Evolutionary conservation across 1,140 invertebrate genomes (phyloP), one percentile per base, ranked within the genome.

Genomic region (Drosophila mauritiana): DNA sequence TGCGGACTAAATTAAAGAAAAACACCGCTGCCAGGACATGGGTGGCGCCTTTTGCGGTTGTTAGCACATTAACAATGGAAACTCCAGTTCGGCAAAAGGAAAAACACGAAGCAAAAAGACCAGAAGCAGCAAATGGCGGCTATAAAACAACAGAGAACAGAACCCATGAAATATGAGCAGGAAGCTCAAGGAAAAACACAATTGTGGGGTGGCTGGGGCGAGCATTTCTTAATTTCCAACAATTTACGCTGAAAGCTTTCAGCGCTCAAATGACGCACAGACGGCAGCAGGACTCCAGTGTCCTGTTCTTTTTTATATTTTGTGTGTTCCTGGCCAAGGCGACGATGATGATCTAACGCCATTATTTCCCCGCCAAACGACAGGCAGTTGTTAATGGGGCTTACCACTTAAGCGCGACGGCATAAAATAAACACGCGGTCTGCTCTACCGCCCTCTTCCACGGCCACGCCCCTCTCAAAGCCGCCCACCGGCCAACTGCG

Each of bases 171-270:
- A 86, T 88, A 86, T 86, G 83, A 88, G 75, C 55, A 76, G 59
- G 74, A 88, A 62, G 57, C 34, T 43, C 37, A 59, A 67, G 61
- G 39, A 69, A 53, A 22, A 69, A 74, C 58, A 49, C 53, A 49
- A 25, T 20, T 13, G 39, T 73, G 67, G 46, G 37, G 45, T 54
- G 58, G 11, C 51, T 55, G 57, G 53, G 81, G 53, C 22, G 65
- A 69, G 62, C 84, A 89, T 89, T 89, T 89, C 84, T 89, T 89
- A 89, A 89, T 89, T 89, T 89, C 68, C 80, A 84, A 89, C 84
- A 89, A 89, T 89, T 89, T 89, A 80, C 84, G 84, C 80, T 89
- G 84, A 89, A 89, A 89, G 84, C 84, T 89, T 89, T 89, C 80
- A 80, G 62, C 84, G 85, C 84, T 89, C 85, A 89, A 89, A 89